Percentiles rank a stretch among this genome's conserved stretches.
These are phyloP conservation scores for Antechinus flavipes DNA, from an alignment of 2,113 vertebrate species.

Conservation along the genomic window DNA sequence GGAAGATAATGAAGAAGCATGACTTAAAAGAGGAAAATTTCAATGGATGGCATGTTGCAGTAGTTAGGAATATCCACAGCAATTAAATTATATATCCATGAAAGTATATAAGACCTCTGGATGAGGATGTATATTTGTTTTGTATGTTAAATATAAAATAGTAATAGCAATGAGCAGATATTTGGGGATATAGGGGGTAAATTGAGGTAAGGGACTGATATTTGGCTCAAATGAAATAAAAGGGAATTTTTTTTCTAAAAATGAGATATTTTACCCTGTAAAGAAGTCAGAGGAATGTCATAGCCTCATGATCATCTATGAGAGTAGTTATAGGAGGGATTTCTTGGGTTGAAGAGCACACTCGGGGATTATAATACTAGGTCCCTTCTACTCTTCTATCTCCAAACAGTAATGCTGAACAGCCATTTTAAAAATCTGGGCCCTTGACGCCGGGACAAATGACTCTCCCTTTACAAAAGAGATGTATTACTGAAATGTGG, in stretches of 20 bases:
- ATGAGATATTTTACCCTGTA: not conserved
- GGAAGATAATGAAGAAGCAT: not conserved
- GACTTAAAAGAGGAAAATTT: not conserved
- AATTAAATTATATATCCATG: not conserved
- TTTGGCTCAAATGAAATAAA: not conserved
- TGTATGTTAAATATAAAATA: not conserved
- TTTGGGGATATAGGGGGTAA: not conserved
- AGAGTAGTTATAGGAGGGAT: not conserved
- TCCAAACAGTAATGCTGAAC: not conserved
- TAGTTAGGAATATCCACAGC: not conserved
- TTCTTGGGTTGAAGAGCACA: not conserved
- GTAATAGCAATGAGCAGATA: not conserved
- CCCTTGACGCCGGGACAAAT: not conserved
- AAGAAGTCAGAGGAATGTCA: not conserved
- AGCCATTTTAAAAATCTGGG: not conserved
- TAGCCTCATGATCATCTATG: not conserved
- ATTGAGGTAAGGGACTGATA: not conserved
- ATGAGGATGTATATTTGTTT: not conserved
- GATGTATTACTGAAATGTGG: not conserved
- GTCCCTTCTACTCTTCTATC: not conserved
- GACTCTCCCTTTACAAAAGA: not conserved
- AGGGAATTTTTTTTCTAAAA: not conserved
- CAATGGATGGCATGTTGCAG: not conserved
- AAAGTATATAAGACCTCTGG: not conserved
- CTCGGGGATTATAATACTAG: not conserved